These are phyloP conservation scores for Apamea monoglypha DNA, from an alignment of 2,888 invertebrate species.

Conservation along the genomic window DNA sequence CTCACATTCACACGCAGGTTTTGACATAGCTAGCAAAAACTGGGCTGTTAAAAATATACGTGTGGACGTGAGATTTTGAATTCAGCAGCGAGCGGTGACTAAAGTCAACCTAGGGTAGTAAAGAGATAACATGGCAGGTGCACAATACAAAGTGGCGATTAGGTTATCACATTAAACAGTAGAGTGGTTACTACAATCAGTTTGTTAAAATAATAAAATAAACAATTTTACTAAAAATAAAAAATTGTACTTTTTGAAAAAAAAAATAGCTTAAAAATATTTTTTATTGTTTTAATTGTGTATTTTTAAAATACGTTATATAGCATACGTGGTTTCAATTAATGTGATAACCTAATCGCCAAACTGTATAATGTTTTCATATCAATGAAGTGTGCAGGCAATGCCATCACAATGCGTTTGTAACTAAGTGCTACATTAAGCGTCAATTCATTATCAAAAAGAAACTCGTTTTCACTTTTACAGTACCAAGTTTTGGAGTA, in stretches of 20 bases:
- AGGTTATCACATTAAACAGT: no score
- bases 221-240: no score
- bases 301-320: no score
- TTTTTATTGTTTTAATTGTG: no score
- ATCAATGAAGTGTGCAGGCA: no score
- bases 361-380: background rate
- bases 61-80: background rate
- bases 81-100: background rate
- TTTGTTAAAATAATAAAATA: no score
- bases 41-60: background rate
- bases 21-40: background rate
- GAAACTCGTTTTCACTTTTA: background rate
- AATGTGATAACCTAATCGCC: no score
- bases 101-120: background rate
- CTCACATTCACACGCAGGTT: background rate
- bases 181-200: no score
- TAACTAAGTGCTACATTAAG: background rate
- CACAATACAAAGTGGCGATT: background rate
- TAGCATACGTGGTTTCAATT: no score
- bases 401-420: background rate
- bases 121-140: background rate
- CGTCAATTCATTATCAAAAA: background rate
- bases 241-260: no score
- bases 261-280: no score
- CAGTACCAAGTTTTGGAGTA: slow-evolving; percentile 39